Evolutionary conservation across 2,113 vertebrate genomes (phyloP), one percentile per base, ranked within the genome.

Genomic region (Caretta caretta): DNA sequence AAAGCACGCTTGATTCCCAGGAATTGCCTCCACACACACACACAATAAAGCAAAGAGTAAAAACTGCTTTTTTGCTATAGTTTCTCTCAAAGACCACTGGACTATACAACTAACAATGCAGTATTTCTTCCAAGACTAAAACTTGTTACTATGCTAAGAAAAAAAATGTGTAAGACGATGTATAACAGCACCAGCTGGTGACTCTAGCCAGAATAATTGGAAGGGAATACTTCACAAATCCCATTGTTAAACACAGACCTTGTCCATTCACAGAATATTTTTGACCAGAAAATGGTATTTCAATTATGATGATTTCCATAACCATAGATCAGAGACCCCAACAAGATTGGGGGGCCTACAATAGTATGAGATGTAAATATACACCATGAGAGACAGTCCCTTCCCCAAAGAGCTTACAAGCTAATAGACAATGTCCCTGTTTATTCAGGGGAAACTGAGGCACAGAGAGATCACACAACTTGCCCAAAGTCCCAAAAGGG

Each of bases 71-170:
- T 13, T 38, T 38, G 1, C 4, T 25, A 50, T 12, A 7, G 48
- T 80, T 88, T 90, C 2, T 91, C 17, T 82, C 25, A 51, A 85
- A 94, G 42, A 82, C 11, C 54, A 2, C 7, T 35, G 75, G 54
- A 57, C 29, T 16, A 0, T 31, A 69, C 49, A 69, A 78, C 4
- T 65, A 84, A 14, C 6, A n/a, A 4, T 17, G 4, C 10, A 83
- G 35, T 94, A 50, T 81, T 35, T 76, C 42, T 88, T 92, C 96
- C 86, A 92, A 88, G 90, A 95, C 42, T 76, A 92, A 96, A 97
- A 92, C 10, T 13, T 76, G 89, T 19, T 54, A 54, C 53, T 19
- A 54, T 54, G 1, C 10, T 92, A 42, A 29, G 54, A 89, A 88
- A 42, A 86, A 89, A 54, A 53, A 20, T 17, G 19, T 53, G 51